Base-by-base conservation (phyloP, 2,113 vertebrate genomes). In the Montifringilla adamsi region DNA sequence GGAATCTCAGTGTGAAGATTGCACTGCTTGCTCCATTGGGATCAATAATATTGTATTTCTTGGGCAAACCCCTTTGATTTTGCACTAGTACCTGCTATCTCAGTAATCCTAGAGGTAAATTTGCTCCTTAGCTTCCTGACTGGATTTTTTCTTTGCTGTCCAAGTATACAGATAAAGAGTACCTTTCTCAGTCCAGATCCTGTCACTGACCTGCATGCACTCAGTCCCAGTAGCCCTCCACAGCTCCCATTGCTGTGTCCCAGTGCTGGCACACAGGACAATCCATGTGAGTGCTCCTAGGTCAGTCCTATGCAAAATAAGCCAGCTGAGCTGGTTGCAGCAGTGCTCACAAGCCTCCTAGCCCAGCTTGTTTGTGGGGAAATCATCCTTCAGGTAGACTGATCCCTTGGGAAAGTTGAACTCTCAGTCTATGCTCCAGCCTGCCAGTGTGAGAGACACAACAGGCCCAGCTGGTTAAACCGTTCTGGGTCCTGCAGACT, bases 251-350 rank as follows among this genome's bases (percentile, higher is more conserved):
- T 19, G 24, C 58, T 5, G 0, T 47, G 46, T 58, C 44, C 47
- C 39, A n/a, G 8, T 1, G 1, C 58, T 81, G 58, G 35, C 31
- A 17, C 30, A 3, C 2, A 24, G 31, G 19, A 53, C 1, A 1
- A 66, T 43, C 46, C 63, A 6, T 52, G 23, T 21, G 28, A 30
- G 18, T 6, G 18, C 41, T 84, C 44, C 23, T 24, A 47, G 16
- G 28, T 37, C 31, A 41, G 9, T 37, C 49, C 49, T 1, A 1
- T 43, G 21, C 27, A 44, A 86, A 76, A 52, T 63, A 39, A 78
- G 21, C 30, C n/a, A 15, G 22, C 41, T 80, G 68, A 91, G 33
- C 55, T 82, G 63, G 31, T 59, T 18, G 44, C 35, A 68, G 43
- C 55, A 49, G n/a, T 22, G 13, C 31, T 84, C 52, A 52, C 6